A percentile compares a stretch with the other conserved stretches of the same genome.
Evolutionary conservation across 2,888 invertebrate genomes (phyloP).

Genomic region (Nebria salina): DNA sequence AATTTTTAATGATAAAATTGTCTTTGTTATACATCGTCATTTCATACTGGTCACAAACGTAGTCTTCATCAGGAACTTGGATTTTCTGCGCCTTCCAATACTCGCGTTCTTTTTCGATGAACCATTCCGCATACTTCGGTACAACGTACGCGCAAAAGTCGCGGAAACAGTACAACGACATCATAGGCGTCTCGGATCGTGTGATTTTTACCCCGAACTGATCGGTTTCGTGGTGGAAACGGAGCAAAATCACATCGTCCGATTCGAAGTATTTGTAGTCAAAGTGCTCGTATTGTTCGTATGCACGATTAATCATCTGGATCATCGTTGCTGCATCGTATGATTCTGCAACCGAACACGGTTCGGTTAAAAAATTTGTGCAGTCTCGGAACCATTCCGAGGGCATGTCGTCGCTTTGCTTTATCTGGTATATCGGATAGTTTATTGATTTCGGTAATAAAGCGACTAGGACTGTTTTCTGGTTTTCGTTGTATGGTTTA

Average conservation of each 20-base stretch:
- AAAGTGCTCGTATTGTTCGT: constrained; percentile 22
- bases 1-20: background rate
- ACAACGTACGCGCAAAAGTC: constrained; percentile 32
- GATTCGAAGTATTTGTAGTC: constrained; percentile 37
- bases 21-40: background rate
- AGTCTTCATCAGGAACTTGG: background rate
- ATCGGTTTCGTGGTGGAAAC: constrained; percentile 31
- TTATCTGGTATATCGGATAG: background rate
- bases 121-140: constrained; percentile 22
- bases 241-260: constrained; percentile 20
- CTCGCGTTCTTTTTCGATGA: constrained; percentile 9
- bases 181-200: constrained; percentile 10
- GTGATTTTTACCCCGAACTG: background rate
- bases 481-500: constrained; percentile 22
- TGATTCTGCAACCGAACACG: constrained; percentile 15
- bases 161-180: constrained; percentile 20
- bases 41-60: background rate
- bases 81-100: constrained; percentile 21
- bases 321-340: constrained; percentile 12
- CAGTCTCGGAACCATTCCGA: background rate
- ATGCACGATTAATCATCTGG: constrained; percentile 20
- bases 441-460: background rate
- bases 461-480: background rate
- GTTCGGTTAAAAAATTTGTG: background rate
- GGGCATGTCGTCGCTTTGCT: background rate